Percentiles rank a stretch among this genome's conserved stretches.
phyloP scores from a whole-genome alignment of 2,113 vertebrate genomes.

The Microcebus lehilahytsara region DNA sequence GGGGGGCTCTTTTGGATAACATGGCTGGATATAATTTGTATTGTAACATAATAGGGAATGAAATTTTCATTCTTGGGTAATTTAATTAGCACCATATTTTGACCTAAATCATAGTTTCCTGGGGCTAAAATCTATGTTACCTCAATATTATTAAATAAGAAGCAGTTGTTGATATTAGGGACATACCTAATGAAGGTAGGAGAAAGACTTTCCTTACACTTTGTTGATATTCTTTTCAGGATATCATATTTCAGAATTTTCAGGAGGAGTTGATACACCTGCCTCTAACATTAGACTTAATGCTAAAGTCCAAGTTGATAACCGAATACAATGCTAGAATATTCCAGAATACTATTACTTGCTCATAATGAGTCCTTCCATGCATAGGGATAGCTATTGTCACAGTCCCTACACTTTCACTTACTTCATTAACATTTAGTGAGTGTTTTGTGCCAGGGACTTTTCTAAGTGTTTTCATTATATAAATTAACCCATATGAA shows the following conservation, averaged over 20 bases:
- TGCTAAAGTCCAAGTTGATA: neutral
- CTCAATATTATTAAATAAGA: neutral
- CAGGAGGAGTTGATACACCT: neutral
- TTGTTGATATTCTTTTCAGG: neutral
- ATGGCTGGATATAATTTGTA: neutral
- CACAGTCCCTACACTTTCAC: neutral
- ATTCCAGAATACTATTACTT: neutral
- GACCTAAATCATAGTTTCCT: neutral
- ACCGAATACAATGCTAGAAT: neutral
- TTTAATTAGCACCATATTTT: constrained; percentile 27
- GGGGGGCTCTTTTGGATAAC: neutral
- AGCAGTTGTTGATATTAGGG: neutral
- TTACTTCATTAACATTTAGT: neutral
- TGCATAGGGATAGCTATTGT: neutral
- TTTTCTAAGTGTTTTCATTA: neutral
- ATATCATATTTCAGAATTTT: neutral
- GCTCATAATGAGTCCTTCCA: neutral
- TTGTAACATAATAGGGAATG: neutral
- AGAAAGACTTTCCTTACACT: neutral
- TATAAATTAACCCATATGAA: neutral
- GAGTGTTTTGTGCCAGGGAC: neutral
- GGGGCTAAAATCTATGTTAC: neutral
- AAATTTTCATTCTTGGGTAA: neutral
- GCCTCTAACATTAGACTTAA: neutral
- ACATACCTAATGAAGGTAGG: neutral